Evolutionary conservation across 2,113 vertebrate genomes (phyloP).

Genomic region (cat (Felis catus)): F.catus_Fca126_mat1.0 CM031412.1:206812001-206812500

Average conservation of each 20-base stretch:
- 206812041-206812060: no score
- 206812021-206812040: no score
- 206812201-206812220: background rate
- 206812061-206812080: no score
- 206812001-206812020: no score
- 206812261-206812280: background rate
- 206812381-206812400: background rate
- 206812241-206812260: background rate
- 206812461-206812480: no score
- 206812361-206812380: background rate
- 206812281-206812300: background rate
- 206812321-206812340: slow-evolving; percentile 4
- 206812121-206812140: no score
- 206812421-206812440: background rate
- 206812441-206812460: no score
- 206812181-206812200: background rate
- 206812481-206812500: no score
- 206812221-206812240: background rate
- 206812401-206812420: background rate
- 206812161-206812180: no score
- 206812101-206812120: no score
- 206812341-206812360: background rate
- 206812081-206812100: no score
- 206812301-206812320: background rate
- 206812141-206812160: no score